Conservation (phyloP, 2,797 vertebrate genomes). For the Lepilemur septentrionalis region DNA sequence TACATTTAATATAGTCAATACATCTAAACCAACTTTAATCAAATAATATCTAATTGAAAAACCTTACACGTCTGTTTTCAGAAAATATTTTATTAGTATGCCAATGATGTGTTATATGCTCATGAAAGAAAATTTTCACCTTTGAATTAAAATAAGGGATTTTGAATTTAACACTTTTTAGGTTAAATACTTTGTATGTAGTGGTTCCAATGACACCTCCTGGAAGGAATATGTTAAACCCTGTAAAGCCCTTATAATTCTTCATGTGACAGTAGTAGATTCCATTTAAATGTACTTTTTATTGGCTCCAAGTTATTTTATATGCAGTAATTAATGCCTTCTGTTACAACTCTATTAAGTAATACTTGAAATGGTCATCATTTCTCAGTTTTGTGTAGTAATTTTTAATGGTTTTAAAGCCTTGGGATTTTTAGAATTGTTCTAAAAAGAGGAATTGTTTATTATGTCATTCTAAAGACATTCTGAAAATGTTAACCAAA, state of each 20-base stretch:
- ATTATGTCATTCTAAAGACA: not conserved
- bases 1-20: not conserved
- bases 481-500: not conserved
- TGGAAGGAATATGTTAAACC: not conserved
- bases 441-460: not conserved
- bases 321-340: not conserved
- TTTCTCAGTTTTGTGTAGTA: not conserved
- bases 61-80: not conserved
- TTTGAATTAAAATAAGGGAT: not conserved
- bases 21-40: not conserved
- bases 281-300: not conserved
- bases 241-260: not conserved
- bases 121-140: not conserved
- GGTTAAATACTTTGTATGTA: not conserved
- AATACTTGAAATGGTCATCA: not conserved
- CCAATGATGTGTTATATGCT: not conserved
- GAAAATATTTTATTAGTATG: not conserved
- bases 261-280: not conserved
- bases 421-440: not conserved
- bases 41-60: not conserved
- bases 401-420: not conserved
- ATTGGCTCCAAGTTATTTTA: not conserved
- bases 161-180: not conserved
- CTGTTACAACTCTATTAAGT: not conserved
- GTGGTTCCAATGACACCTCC: not conserved